These are phyloP conservation scores for Pelodytes ibericus DNA, from an alignment of 2,797 vertebrate species.

Conservation along the genomic window DNA sequence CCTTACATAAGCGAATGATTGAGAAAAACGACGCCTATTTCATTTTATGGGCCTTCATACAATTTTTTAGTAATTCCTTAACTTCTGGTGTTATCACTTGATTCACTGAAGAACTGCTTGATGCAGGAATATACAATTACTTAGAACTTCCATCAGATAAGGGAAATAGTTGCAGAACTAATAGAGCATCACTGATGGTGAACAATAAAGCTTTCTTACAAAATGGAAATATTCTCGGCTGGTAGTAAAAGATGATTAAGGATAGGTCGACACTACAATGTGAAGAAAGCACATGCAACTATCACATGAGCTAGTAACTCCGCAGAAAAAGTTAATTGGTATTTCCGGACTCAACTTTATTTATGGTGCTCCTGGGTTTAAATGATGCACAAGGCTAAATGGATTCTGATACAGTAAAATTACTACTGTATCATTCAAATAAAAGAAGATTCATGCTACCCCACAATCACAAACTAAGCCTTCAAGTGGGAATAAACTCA, in stretches of 20 bases:
- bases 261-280: background rate
- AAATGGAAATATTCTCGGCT: background rate
- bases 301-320: constrained; percentile 14
- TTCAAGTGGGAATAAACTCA: no score
- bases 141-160: constrained; percentile 25
- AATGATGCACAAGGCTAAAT: no score
- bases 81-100: no score
- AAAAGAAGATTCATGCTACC: no score
- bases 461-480: no score
- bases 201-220: constrained; percentile 23
- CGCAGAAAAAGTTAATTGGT: background rate
- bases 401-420: no score
- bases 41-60: no score
- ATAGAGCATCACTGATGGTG: constrained; percentile 7
- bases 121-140: background rate
- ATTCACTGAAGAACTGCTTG: constrained; percentile 8
- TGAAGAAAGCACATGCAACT: constrained; percentile 5
- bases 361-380: no score
- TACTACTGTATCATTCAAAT: no score
- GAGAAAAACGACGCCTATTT: no score
- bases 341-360: constrained; percentile 6
- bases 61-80: background rate
- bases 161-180: constrained; percentile 21
- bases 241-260: background rate
- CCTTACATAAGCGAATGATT: no score